Evolutionary conservation across 2,797 vertebrate genomes (phyloP).

Genomic region (Fundulus diaphanus): DNA sequence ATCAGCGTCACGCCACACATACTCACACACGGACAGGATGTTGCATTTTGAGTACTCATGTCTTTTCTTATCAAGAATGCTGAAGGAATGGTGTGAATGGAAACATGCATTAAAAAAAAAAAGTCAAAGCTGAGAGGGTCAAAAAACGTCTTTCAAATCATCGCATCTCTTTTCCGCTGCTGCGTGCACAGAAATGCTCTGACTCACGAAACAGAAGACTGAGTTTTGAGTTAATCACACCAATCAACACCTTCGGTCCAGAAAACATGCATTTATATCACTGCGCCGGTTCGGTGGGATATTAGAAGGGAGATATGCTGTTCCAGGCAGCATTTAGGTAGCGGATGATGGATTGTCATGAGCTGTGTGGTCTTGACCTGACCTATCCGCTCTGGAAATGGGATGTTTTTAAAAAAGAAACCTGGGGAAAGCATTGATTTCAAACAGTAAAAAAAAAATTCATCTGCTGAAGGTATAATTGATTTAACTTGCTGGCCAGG

Average conservation of each 20-base stretch:
- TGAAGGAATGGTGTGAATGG: conserved; percentile 54
- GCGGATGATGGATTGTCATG: conserved; percentile 38
- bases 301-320: conserved; percentile 38
- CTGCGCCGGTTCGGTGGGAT: conserved; percentile 41
- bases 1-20: not conserved
- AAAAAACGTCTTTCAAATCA: conserved; percentile 58
- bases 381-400: conserved; percentile 41
- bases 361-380: conserved; percentile 52
- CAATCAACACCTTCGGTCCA: conserved; percentile 56
- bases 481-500: conserved; percentile 61
- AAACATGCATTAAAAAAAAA: conserved; percentile 29
- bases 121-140: conserved; percentile 60
- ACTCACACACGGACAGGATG: conserved; percentile 37
- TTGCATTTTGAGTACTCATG: not conserved
- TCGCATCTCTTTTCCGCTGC: conserved; percentile 62
- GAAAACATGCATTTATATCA: conserved; percentile 54
- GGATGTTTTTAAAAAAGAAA: conserved; percentile 38
- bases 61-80: conserved; percentile 43
- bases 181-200: conserved; percentile 49
- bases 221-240: conserved; percentile 59
- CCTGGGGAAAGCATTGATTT: conserved; percentile 54
- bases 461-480: conserved; percentile 55
- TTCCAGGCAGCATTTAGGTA: conserved; percentile 32
- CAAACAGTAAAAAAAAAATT: conserved; percentile 52
- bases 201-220: conserved; percentile 44